A percentile compares a stretch with the other conserved stretches of the same genome.
These are phyloP conservation scores for Sesamia nonagrioides DNA, from an alignment of 1,140 invertebrate genomes.

Conservation along the genomic window DNA sequence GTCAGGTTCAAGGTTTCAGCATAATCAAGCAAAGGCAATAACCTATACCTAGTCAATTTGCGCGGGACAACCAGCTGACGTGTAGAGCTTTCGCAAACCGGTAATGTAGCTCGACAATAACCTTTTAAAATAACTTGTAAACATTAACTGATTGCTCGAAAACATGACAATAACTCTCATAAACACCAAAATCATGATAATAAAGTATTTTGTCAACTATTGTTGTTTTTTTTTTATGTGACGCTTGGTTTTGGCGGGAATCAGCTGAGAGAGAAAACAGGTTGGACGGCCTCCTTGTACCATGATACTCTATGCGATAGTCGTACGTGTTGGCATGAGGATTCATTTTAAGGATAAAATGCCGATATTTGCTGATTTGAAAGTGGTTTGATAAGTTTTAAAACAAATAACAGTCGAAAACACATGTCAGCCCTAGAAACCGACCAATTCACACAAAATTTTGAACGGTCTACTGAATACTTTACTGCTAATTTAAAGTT, in stretches of 20 bases:
- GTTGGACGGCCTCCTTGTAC: conserved; percentile 33
- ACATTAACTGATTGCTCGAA: conserved; percentile 22
- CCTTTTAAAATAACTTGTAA: conserved; percentile 17
- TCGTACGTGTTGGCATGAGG: conserved; percentile 1
- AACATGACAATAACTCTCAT: conserved; percentile 26
- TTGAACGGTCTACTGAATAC: background rate
- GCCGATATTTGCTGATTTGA: background rate
- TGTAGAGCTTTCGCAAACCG: background rate
- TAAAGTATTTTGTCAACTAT: conserved; percentile 56
- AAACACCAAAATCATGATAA: conserved; percentile 56
- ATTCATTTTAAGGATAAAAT: background rate
- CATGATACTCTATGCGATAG: conserved; percentile 37
- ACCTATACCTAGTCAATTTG: conserved; percentile 14
- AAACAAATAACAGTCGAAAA: background rate
- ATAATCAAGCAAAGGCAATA: conserved; percentile 20
- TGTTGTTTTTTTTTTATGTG: conserved; percentile 53
- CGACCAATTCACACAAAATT: background rate
- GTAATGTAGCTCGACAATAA: background rate
- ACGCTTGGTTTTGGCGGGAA: conserved; percentile 74
- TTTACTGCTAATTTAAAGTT: background rate
- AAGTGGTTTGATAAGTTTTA: too few species aligned
- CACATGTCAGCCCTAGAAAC: background rate
- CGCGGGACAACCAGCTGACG: conserved; percentile 11
- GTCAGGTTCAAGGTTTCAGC: conserved; percentile 1
- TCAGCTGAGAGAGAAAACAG: conserved; percentile 67